Evolutionary conservation across 2,888 invertebrate genomes (phyloP).

Genomic region (Cataglyphis altisquamis): DNA sequence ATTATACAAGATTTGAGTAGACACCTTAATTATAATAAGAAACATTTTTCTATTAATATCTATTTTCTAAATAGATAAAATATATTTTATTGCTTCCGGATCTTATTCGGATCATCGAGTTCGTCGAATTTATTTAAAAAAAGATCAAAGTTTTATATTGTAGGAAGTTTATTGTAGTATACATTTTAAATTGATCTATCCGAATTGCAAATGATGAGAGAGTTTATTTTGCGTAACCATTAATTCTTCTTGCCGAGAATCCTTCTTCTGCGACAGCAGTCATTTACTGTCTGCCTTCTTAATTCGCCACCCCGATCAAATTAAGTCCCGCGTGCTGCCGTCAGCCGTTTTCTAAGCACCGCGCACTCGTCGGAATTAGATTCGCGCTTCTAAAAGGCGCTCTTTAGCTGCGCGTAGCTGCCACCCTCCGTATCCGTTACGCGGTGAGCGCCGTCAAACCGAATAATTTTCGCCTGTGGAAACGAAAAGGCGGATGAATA

Average conservation of each 20-base stretch:
- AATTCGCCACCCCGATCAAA: slow-evolving; percentile 42
- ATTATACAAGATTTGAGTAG: too few species aligned
- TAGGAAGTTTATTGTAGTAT: not conserved
- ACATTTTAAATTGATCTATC: slow-evolving; percentile 20
- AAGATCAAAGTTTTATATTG: slow-evolving; percentile 1
- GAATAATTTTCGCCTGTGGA: slow-evolving; percentile 78
- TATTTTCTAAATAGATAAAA: not conserved
- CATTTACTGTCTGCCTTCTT: slow-evolving; percentile 48
- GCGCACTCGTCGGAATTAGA: slow-evolving; percentile 60
- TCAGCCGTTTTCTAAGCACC: slow-evolving; percentile 34
- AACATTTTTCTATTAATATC: not conserved
- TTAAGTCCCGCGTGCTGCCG: slow-evolving; percentile 22
- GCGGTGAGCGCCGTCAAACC: slow-evolving; percentile 31
- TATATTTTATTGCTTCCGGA: not conserved
- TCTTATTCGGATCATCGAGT: not conserved
- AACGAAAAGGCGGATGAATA: slow-evolving; percentile 84
- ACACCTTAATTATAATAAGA: too few species aligned
- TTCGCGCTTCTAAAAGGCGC: slow-evolving; percentile 73
- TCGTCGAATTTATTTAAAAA: not conserved
- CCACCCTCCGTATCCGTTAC: slow-evolving; percentile 37
- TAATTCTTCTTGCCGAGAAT: slow-evolving; percentile 30
- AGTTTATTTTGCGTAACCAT: slow-evolving; percentile 34
- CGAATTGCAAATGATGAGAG: slow-evolving; percentile 8
- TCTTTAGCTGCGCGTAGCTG: slow-evolving; percentile 26
- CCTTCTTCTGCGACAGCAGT: not conserved